Percentiles rank a stretch among this genome's conserved stretches.
These are phyloP conservation scores for Calliopum simillimum DNA, from an alignment of 2,888 invertebrate species.

Conservation along the genomic window DNA sequence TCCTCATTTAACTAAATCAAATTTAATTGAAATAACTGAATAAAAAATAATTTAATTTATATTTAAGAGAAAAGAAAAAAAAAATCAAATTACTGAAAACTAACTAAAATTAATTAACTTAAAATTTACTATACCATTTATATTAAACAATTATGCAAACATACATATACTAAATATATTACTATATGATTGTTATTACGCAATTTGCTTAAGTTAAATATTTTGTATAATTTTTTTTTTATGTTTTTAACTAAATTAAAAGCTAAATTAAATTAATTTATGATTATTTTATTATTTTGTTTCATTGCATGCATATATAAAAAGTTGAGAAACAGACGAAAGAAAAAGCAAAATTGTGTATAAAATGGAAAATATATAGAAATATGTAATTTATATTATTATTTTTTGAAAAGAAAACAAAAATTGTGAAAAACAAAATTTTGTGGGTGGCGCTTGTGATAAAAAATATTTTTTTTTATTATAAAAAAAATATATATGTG, in stretches of 20 bases:
- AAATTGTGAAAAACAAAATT: slow-evolving; percentile 10
- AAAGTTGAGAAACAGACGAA: slow-evolving; percentile 38
- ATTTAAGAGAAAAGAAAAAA: too few relatives aligned
- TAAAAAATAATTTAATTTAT: slow-evolving; percentile 17
- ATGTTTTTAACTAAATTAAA: slow-evolving; percentile 42
- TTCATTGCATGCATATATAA: slow-evolving; percentile 41
- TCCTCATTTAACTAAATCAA: slow-evolving; percentile 55
- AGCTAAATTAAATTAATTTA: slow-evolving; percentile 42
- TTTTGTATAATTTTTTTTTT: slow-evolving; percentile 29
- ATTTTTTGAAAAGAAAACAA: slow-evolving; percentile 25
- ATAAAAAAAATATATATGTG: background rate
- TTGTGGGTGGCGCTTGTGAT: slow-evolving; percentile 11
- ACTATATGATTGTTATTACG: slow-evolving; percentile 22
- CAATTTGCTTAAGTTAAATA: slow-evolving; percentile 25
- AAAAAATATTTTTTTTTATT: background rate
- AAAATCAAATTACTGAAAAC: slow-evolving; percentile 30
- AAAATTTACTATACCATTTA: background rate
- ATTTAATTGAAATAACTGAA: slow-evolving; percentile 27
- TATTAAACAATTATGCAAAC: slow-evolving; percentile 28
- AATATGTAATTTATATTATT: slow-evolving; percentile 39
- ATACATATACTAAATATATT: slow-evolving; percentile 19
- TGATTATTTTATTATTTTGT: slow-evolving; percentile 33
- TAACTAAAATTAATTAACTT: slow-evolving; percentile 20
- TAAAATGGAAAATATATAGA: slow-evolving; percentile 21
- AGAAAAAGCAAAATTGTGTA: slow-evolving; percentile 29